Percentiles rank a stretch among this genome's conserved stretches.
Evolutionary conservation across 1,140 invertebrate species (phyloP).

Genomic region (Drosophila virilis): DNA sequence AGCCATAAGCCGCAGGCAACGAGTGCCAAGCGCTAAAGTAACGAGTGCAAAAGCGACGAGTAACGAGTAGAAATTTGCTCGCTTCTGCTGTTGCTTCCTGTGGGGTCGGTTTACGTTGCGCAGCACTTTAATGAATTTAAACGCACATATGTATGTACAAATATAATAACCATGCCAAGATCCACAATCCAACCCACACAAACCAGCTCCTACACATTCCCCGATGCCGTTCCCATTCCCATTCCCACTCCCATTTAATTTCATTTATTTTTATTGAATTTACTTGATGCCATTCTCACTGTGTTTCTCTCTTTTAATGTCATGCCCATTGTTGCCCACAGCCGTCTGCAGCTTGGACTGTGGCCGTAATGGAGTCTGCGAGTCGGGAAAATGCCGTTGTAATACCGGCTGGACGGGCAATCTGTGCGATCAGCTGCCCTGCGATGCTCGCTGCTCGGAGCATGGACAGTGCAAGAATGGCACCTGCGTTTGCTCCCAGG

Average conservation of each 20-base stretch:
- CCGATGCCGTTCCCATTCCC: not conserved
- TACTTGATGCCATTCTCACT: not conserved
- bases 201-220: too few relatives aligned
- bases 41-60: conserved; percentile 4
- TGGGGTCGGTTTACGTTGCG: not conserved
- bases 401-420: conserved; percentile 95
- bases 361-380: conserved; percentile 94
- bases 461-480: conserved; percentile 99
- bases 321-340: conserved; percentile 77
- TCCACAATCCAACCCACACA: not conserved
- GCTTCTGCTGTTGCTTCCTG: not conserved
- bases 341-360: conserved; percentile 96
- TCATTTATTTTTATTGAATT: conserved; percentile 29
- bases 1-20: conserved; percentile 9
- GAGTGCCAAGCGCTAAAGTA: conserved; percentile 11
- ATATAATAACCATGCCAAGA: conserved; percentile 11
- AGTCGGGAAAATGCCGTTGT: conserved; percentile 95
- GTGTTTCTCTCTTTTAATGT: conserved; percentile 48
- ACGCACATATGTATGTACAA: conserved; percentile 40
- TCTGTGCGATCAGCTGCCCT: conserved; percentile 94
- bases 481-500: conserved; percentile 97
- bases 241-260: conserved; percentile 1
- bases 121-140: conserved; percentile 49
- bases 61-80: conserved; percentile 3
- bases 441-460: conserved; percentile 95